Evolutionary conservation across 2,113 vertebrate genomes (phyloP).

Genomic region (Hyperopisus bebe): DNA sequence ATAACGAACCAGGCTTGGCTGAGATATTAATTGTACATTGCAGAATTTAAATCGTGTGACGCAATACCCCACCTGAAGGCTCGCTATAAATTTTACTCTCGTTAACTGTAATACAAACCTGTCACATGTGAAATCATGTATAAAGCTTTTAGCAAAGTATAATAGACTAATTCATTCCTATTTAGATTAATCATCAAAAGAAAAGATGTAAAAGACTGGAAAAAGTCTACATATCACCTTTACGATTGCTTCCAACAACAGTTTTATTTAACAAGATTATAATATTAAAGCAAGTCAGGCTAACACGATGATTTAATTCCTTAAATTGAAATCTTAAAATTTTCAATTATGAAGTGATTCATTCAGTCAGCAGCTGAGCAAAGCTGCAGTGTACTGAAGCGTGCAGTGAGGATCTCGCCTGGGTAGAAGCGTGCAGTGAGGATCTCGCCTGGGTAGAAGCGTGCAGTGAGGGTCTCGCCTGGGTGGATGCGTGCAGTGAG

Average conservation of each 20-base stretch:
- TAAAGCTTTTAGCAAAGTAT: background rate
- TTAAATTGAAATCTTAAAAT: background rate
- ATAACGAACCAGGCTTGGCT: background rate
- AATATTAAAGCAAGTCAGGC: background rate
- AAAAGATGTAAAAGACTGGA: background rate
- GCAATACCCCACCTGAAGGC: background rate
- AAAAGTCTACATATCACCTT: background rate
- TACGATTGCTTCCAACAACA: background rate
- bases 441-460: too few relatives aligned
- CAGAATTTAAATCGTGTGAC: background rate
- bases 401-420: background rate
- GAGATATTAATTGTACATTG: background rate
- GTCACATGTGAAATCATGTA: conserved; percentile 1
- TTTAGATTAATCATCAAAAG: background rate
- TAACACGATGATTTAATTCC: background rate
- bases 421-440: too few relatives aligned
- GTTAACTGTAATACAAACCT: background rate
- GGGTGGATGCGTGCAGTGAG: too few relatives aligned
- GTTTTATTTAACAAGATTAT: background rate
- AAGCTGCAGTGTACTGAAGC: background rate
- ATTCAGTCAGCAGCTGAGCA: background rate
- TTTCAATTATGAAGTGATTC: background rate
- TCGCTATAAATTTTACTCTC: background rate
- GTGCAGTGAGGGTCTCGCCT: too few relatives aligned
- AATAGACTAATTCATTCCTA: background rate